A percentile compares a stretch with the other conserved stretches of the same genome.
These are phyloP conservation scores for Drosophila lacteicornis DNA, from an alignment of 1,140 invertebrate genomes.

Conservation along the genomic window DNA sequence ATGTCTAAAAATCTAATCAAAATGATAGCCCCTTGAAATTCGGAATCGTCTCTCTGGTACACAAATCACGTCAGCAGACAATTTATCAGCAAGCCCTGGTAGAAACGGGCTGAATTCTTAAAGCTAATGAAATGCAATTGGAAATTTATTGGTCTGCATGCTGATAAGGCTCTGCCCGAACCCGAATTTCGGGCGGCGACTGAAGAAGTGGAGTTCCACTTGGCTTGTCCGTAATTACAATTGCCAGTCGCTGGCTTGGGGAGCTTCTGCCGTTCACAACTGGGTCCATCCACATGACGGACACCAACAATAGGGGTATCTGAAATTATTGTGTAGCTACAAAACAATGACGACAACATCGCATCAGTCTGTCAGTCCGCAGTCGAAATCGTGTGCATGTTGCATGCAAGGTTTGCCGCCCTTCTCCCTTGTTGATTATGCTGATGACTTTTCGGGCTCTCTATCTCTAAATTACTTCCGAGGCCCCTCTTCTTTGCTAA, in stretches of 20 bases:
- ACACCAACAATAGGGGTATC: slow-evolving; percentile 45
- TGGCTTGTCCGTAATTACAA: slow-evolving; percentile 55
- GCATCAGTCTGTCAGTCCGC: slow-evolving; percentile 42
- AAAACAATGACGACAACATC: slow-evolving; percentile 55
- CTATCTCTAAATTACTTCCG: slow-evolving; percentile 15
- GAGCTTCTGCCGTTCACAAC: slow-evolving; percentile 20
- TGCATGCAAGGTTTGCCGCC: slow-evolving; percentile 54
- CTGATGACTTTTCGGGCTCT: slow-evolving; percentile 54
- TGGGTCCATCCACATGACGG: slow-evolving; percentile 50
- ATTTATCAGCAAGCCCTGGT: slow-evolving; percentile 54
- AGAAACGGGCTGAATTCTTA: slow-evolving; percentile 17
- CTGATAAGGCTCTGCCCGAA: slow-evolving; percentile 32
- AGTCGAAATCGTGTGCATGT: slow-evolving; percentile 52
- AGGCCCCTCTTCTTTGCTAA: slow-evolving; percentile 46
- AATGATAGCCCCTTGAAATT: slow-evolving; percentile 45
- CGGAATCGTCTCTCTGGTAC: slow-evolving; percentile 23
- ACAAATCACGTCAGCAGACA: slow-evolving; percentile 62
- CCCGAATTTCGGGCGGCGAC: slow-evolving; percentile 7
- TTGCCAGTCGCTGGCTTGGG: slow-evolving; percentile 23
- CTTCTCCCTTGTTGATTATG: slow-evolving; percentile 58
- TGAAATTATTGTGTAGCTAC: slow-evolving; percentile 52
- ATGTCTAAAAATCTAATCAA: slow-evolving; percentile 54
- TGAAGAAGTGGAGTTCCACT: slow-evolving; percentile 39
- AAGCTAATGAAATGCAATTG: slow-evolving; percentile 64
- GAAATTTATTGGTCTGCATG: slow-evolving; percentile 55